Evolutionary conservation across 2,113 vertebrate species (phyloP).

Genomic region (Phyllostomus hastatus): DNA sequence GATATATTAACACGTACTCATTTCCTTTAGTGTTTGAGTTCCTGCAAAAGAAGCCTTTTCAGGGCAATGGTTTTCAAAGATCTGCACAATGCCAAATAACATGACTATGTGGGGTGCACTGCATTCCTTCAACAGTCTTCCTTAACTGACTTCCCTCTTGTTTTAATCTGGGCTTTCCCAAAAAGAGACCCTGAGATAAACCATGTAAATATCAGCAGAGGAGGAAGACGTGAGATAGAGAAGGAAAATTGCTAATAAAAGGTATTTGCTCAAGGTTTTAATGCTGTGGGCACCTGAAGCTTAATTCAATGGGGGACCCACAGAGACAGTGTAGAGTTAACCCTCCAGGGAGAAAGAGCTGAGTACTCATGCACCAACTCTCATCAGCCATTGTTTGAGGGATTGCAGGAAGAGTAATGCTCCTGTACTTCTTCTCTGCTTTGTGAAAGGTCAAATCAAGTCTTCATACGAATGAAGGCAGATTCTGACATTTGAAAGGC

Average conservation of each 20-base stretch:
- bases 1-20: neutral
- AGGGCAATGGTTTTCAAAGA: neutral
- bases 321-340: rapidly evolving
- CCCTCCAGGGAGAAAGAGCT: neutral
- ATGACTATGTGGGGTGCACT: neutral
- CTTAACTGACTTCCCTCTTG: neutral
- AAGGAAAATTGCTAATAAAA: neutral
- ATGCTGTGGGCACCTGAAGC: neutral
- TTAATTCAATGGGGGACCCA: neutral
- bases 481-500: neutral
- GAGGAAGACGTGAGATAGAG: neutral
- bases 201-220: neutral
- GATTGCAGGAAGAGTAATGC: too few relatives aligned
- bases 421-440: neutral
- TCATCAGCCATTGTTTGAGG: too few relatives aligned
- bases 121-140: neutral
- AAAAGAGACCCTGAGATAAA: neutral
- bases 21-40: neutral
- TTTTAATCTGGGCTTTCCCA: neutral
- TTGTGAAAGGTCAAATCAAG: neutral
- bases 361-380: neutral
- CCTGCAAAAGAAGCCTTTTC: neutral
- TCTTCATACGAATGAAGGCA: neutral
- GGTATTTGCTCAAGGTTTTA: neutral
- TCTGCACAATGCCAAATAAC: neutral